Conservation (phyloP, 2,113 vertebrate genomes). For the Daphoenositta chrysoptera region DNA sequence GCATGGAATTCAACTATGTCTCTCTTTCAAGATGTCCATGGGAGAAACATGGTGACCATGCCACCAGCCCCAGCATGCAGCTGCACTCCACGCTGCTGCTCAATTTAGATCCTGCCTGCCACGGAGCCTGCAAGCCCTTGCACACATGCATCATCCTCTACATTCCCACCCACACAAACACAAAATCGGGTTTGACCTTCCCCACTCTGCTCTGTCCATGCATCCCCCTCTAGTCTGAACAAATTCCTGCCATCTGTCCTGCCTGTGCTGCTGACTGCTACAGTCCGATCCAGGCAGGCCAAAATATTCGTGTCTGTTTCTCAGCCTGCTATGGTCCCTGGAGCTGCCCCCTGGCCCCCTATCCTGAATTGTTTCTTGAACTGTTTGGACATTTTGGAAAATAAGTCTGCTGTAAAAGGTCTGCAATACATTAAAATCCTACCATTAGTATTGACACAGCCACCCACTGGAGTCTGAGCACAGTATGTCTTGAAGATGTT, state of each 20-base stretch:
- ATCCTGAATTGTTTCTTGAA: not conserved
- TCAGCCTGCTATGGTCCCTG: not conserved
- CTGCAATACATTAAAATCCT: not conserved
- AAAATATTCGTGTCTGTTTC: not conserved
- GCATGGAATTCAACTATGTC: not conserved
- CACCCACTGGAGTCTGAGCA: not conserved
- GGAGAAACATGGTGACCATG: not conserved
- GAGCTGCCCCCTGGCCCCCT: not conserved
- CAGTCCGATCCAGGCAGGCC: not conserved
- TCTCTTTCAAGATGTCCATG: not conserved
- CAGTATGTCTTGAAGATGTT: not conserved
- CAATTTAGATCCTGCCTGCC: not conserved
- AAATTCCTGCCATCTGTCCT: not conserved
- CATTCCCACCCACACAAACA: constrained; percentile 31
- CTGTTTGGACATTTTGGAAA: not conserved
- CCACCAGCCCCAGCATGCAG: not conserved
- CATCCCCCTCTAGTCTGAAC: not conserved
- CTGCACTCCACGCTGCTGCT: not conserved
- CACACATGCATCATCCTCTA: not conserved
- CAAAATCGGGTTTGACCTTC: not conserved
- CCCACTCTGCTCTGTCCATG: not conserved
- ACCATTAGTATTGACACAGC: not conserved
- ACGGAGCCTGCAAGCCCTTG: not conserved
- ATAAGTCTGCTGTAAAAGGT: not conserved
- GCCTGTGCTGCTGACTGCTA: not conserved